Conservation (phyloP, 2,113 vertebrate genomes). For the chimpanzee (Pan troglodytes) region DNA sequence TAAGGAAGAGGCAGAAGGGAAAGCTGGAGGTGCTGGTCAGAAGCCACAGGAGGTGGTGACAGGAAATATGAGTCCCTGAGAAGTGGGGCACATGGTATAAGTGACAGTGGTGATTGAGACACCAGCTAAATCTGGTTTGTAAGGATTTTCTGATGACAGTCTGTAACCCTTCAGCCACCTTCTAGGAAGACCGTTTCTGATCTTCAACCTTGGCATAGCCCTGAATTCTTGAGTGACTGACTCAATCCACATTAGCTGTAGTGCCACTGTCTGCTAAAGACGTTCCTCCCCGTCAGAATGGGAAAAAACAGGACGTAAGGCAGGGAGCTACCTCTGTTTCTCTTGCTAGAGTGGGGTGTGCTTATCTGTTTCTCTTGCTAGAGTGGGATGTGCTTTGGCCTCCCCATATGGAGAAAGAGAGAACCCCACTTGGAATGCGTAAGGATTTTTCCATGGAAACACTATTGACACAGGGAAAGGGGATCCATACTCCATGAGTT, state of each 20-base stretch:
- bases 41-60: background rate
- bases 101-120: background rate
- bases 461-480: background rate
- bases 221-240: background rate
- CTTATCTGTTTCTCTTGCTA: background rate
- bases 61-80: accelerated
- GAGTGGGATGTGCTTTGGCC: no score
- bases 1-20: background rate
- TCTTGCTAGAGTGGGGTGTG: background rate
- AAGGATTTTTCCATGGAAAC: background rate
- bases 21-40: background rate
- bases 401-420: background rate
- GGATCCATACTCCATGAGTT: background rate
- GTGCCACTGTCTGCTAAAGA: no score
- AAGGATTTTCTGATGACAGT: background rate
- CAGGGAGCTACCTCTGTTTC: background rate
- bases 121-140: background rate
- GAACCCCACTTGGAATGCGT: background rate
- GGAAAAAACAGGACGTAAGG: background rate
- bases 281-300: accelerated
- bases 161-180: background rate
- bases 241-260: accelerated
- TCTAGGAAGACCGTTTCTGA: background rate
- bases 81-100: accelerated
- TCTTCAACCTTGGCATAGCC: accelerated